phyloP scores from a whole-genome alignment of 2,888 invertebrate species.

The Lithophane socia region DNA sequence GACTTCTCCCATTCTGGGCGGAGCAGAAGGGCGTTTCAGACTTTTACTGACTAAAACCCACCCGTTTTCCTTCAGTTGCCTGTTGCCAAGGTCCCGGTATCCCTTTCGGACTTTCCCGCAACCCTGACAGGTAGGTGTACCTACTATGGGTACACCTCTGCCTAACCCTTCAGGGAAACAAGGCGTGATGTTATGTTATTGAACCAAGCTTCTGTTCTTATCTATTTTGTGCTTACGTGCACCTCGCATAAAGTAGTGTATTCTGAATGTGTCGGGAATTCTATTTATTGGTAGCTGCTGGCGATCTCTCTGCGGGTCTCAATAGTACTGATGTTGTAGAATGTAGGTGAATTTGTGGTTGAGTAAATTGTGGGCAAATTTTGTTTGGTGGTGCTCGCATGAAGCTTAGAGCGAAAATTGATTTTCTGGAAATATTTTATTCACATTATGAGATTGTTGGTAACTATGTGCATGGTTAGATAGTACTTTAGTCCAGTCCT shows the following conservation, averaged over 20 bases:
- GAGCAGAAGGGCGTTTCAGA: too few relatives aligned
- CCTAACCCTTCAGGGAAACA: too few relatives aligned
- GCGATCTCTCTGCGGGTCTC: slow-evolving; percentile 30
- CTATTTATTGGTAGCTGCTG: slow-evolving; percentile 42
- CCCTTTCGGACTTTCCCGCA: too few relatives aligned
- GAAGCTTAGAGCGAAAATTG: slow-evolving; percentile 7
- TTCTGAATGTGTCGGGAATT: slow-evolving; percentile 37
- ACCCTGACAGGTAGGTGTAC: too few relatives aligned
- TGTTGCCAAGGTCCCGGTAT: too few relatives aligned
- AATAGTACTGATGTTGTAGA: slow-evolving; percentile 12
- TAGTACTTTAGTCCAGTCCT: background rate
- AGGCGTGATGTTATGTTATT: too few relatives aligned
- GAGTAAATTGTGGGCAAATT: slow-evolving; percentile 6
- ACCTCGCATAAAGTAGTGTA: slow-evolving; percentile 42
- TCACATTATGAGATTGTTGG: background rate
- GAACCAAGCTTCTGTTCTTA: background rate
- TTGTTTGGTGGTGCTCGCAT: slow-evolving; percentile 3
- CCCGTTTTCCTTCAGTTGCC: too few relatives aligned
- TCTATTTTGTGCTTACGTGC: slow-evolving; percentile 15
- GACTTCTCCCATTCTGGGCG: too few relatives aligned
- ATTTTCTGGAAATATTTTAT: background rate
- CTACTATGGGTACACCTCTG: too few relatives aligned
- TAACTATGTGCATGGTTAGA: background rate
- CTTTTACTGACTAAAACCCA: too few relatives aligned
- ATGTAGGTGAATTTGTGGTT: slow-evolving; percentile 26